These are phyloP conservation scores for Nematostella vectensis DNA, from an alignment of 92 coral and sea anemone species.

Conservation along the genomic window DNA sequence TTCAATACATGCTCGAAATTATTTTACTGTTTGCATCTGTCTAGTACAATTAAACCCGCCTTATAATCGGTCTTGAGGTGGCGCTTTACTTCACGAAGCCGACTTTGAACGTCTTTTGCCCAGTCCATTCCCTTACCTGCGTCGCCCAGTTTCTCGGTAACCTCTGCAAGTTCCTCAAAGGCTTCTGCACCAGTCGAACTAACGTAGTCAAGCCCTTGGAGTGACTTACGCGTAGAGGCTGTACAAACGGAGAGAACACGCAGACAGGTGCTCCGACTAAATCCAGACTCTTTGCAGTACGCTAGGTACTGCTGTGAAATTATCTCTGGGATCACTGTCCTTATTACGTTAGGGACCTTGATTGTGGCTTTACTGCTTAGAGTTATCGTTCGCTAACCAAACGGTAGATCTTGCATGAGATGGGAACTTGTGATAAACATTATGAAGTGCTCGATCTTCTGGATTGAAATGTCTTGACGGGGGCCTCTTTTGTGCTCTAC, in stretches of 20 bases:
- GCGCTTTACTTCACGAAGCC: background rate
- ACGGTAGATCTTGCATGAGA: slow-evolving; percentile 37
- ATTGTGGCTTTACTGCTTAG: slow-evolving; percentile 26
- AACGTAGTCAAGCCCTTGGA: slow-evolving; percentile 19
- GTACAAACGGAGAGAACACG: slow-evolving; percentile 16
- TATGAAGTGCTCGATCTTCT: slow-evolving; percentile 31
- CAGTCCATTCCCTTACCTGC: background rate
- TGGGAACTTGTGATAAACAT: slow-evolving; percentile 35
- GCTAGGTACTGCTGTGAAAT: slow-evolving; percentile 18
- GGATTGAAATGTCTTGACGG: slow-evolving; percentile 22
- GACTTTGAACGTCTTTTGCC: background rate
- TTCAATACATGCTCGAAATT: too few species aligned
- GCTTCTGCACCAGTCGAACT: slow-evolving; percentile 28
- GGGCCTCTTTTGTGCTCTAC: slow-evolving; percentile 25
- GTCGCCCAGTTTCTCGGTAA: background rate
- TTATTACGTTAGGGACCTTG: slow-evolving; percentile 19
- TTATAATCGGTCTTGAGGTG: background rate
- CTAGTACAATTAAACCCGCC: too few species aligned
- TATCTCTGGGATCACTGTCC: slow-evolving; percentile 27
- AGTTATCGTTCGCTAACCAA: slow-evolving; percentile 29
- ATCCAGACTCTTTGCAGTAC: too few species aligned
- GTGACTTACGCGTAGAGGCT: slow-evolving; percentile 18
- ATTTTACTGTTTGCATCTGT: too few species aligned
- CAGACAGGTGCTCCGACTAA: too few species aligned
- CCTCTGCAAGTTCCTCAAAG: slow-evolving; percentile 14